Evolutionary conservation across 2,888 invertebrate species (phyloP).

Genomic region (Pomacea canaliculata): DNA sequence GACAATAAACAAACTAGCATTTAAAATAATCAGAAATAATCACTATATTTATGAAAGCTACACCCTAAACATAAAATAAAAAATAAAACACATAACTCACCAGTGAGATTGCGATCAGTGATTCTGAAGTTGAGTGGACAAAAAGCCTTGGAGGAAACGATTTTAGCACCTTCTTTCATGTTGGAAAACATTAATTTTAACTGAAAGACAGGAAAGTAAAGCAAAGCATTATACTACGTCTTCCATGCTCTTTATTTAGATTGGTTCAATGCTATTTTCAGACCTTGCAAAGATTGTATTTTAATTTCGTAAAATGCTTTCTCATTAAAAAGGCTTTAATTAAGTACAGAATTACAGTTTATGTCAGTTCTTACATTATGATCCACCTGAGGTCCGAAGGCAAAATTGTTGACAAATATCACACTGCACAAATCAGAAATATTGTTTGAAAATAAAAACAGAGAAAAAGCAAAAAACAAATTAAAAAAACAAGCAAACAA

Average conservation of each 20-base stretch:
- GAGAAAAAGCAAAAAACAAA: too few species aligned
- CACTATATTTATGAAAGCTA: too few species aligned
- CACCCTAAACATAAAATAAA: too few species aligned
- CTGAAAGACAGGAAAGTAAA: constrained; percentile 71
- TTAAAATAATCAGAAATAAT: too few species aligned
- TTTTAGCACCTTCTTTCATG: constrained; percentile 85
- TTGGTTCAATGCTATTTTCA: too few species aligned
- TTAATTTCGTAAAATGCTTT: too few species aligned
- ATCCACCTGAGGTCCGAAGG: constrained; percentile 97
- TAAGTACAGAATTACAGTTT: too few species aligned
- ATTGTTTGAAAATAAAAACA: neutral
- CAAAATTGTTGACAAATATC: constrained; percentile 99
- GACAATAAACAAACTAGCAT: too few species aligned
- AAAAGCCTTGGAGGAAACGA: constrained; percentile 98
- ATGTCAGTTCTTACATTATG: constrained; percentile 74
- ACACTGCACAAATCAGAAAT: constrained; percentile 73
- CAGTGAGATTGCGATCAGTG: constrained; percentile 96
- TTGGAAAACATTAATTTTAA: constrained; percentile 96
- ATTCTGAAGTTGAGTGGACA: constrained; percentile 98
- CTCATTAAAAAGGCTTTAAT: too few species aligned
- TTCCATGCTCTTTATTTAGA: too few species aligned
- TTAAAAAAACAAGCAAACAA: too few species aligned
- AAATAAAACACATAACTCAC: constrained; percentile 68
- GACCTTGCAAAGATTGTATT: too few species aligned
- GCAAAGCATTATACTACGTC: neutral